phyloP scores from a whole-genome alignment of 2,888 invertebrate genomes.

The Myathropa florea region DNA sequence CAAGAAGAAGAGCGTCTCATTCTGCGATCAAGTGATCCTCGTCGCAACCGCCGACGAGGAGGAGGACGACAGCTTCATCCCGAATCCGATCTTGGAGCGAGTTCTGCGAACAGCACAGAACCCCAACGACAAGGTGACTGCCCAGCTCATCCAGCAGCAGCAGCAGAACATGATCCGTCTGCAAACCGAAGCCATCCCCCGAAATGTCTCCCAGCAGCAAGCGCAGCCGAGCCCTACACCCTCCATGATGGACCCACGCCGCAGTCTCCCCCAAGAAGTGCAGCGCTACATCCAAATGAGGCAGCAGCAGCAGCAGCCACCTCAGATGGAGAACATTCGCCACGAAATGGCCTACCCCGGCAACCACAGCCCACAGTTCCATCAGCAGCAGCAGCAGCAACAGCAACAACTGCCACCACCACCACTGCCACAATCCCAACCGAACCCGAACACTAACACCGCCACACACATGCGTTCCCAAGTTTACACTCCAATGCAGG shows the following conservation, averaged over 20 bases:
- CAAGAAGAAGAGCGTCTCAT: slow-evolving; percentile 96
- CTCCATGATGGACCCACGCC: slow-evolving; percentile 43
- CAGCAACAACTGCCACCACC: slow-evolving; percentile 78
- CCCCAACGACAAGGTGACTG: slow-evolving; percentile 80
- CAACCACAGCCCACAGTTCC: slow-evolving; percentile 68
- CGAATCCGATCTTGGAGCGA: slow-evolving; percentile 93
- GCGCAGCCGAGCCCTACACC: slow-evolving; percentile 69
- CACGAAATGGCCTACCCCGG: slow-evolving; percentile 59
- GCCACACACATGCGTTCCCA: slow-evolving; percentile 73
- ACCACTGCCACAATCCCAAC: slow-evolving; percentile 60
- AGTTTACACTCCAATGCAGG: slow-evolving; percentile 77
- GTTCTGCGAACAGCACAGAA: slow-evolving; percentile 90
- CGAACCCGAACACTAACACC: slow-evolving; percentile 47
- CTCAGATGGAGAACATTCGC: slow-evolving; percentile 75
- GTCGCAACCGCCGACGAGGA: slow-evolving; percentile 96
- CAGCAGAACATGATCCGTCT: slow-evolving; percentile 82
- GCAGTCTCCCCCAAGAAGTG: slow-evolving; percentile 75
- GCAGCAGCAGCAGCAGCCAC: slow-evolving; percentile 61
- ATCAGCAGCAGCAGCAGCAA: slow-evolving; percentile 73
- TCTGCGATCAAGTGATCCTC: slow-evolving; percentile 95
- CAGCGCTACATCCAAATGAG: slow-evolving; percentile 79
- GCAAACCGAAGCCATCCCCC: slow-evolving; percentile 79
- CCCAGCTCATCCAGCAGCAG: slow-evolving; percentile 83
- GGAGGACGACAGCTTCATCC: slow-evolving; percentile 93
- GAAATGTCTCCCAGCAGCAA: slow-evolving; percentile 74